A percentile compares a stretch with the other conserved stretches of the same genome.
These are phyloP conservation scores for Hippasteria phrygiana DNA, from an alignment of 53 echinoderm and acorn worm species.

Conservation along the genomic window DNA sequence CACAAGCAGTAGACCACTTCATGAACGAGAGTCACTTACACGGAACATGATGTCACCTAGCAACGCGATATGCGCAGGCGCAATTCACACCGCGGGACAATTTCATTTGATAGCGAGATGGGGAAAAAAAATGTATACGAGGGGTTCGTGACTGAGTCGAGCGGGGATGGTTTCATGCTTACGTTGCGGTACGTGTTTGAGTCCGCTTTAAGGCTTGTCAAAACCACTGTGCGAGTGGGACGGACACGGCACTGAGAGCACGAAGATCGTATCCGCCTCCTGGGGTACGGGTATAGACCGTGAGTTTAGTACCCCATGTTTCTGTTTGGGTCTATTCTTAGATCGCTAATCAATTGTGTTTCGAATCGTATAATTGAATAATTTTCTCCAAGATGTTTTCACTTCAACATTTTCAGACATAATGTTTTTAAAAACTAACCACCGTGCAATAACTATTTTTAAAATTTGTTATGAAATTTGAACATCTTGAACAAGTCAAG, in stretches of 20 bases:
- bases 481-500: too few species aligned
- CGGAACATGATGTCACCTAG: constrained; percentile 46
- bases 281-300: background rate
- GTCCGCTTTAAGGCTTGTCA: background rate
- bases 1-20: background rate
- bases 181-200: background rate
- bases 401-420: background rate
- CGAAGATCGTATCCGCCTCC: constrained; percentile 1
- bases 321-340: background rate
- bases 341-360: background rate
- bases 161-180: background rate
- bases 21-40: constrained; percentile 58
- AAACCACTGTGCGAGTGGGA: background rate
- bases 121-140: background rate
- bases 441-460: too few species aligned
- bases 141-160: background rate
- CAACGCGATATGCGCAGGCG: constrained; percentile 17
- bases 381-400: background rate
- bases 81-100: background rate
- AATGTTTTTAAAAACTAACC: background rate
- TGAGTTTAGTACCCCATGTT: background rate
- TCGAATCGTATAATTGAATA: constrained; percentile 5
- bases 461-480: too few species aligned
- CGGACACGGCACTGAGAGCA: background rate
- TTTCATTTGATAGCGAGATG: background rate